These are phyloP conservation scores for Philopedon plagiatum DNA, from an alignment of 2,888 invertebrate species.

Conservation along the genomic window DNA sequence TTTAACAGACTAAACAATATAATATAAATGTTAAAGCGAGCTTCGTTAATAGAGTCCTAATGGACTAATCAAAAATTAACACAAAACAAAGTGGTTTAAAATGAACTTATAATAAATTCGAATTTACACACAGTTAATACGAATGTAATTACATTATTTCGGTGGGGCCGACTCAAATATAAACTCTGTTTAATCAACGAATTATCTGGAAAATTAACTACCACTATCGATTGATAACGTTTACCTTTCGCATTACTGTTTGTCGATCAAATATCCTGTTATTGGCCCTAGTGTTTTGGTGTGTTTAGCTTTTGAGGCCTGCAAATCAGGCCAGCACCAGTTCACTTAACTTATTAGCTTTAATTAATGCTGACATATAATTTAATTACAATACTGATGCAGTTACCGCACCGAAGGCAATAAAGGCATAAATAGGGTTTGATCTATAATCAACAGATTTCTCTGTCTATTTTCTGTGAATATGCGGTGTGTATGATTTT, in stretches of 20 bases:
- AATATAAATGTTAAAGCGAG: constrained; percentile 32
- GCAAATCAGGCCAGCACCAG: constrained; percentile 53
- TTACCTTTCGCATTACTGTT: constrained; percentile 61
- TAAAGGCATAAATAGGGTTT: constrained; percentile 26
- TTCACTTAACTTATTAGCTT: constrained; percentile 57
- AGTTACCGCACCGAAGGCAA: constrained; percentile 33
- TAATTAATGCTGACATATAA: constrained; percentile 52
- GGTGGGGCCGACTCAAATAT: constrained; percentile 56
- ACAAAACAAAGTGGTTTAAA: constrained; percentile 42
- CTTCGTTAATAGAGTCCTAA: constrained; percentile 33
- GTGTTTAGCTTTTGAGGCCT: constrained; percentile 60
- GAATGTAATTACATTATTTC: constrained; percentile 59
- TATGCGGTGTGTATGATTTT: too few species aligned
- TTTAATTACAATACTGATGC: constrained; percentile 45
- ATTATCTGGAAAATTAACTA: constrained; percentile 63
- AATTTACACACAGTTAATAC: constrained; percentile 52
- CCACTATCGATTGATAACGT: constrained; percentile 62
- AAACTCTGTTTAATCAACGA: constrained; percentile 60
- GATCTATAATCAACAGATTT: constrained; percentile 32
- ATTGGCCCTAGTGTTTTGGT: constrained; percentile 53
- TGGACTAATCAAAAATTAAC: constrained; percentile 47
- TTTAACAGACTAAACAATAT: constrained; percentile 23
- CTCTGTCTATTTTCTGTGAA: constrained; percentile 2
- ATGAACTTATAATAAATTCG: constrained; percentile 48
- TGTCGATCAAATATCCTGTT: constrained; percentile 61